These are phyloP conservation scores for Laterallus jamaicensis DNA, from an alignment of 2,113 vertebrate genomes.

Conservation along the genomic window DNA sequence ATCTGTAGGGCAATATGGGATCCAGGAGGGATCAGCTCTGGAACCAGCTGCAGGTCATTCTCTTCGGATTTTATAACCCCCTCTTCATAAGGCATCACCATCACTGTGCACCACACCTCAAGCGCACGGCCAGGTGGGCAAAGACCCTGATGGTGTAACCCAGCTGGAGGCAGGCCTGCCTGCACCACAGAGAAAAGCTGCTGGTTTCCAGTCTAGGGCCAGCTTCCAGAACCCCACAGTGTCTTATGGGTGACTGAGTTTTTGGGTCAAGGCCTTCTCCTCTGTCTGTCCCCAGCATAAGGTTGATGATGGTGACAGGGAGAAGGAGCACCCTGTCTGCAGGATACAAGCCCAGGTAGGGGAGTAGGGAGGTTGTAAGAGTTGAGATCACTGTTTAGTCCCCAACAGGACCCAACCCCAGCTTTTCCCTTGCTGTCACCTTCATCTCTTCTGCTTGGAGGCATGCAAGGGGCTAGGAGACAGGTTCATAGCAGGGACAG, in stretches of 20 bases:
- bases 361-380: not conserved
- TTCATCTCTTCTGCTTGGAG: not conserved
- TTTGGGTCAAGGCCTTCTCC: not conserved
- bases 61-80: not conserved
- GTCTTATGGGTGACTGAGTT: not conserved
- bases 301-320: not conserved
- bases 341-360: not conserved
- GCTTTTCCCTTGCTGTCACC: not conserved
- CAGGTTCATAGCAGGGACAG: not conserved
- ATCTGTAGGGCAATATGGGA: not conserved
- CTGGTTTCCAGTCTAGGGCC: not conserved
- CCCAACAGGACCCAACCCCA: not conserved
- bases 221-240: not conserved
- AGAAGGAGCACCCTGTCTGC: not conserved
- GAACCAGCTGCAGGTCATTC: not conserved
- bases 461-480: not conserved
- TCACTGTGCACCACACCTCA: not conserved
- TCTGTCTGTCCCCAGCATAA: not conserved
- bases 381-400: not conserved
- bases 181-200: not conserved
- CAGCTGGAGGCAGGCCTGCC: not conserved
- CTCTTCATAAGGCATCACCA: not conserved
- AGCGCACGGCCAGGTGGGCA: accelerated
- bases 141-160: not conserved
- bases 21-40: not conserved